Conservation (phyloP, 1,140 invertebrate genomes). For the Drosophila bocqueti region DNA sequence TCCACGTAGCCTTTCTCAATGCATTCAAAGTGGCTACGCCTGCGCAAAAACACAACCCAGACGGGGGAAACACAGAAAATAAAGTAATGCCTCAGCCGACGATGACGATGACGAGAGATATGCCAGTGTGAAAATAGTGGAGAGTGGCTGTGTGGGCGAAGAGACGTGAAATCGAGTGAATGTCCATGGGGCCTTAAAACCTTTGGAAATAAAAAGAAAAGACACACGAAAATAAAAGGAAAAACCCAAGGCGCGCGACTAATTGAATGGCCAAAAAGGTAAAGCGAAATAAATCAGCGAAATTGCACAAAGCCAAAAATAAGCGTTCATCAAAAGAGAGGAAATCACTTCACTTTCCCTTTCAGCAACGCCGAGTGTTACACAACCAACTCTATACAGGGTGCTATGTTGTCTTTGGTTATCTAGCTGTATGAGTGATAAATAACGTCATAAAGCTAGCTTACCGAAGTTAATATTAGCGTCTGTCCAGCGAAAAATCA, state of each 20-base stretch:
- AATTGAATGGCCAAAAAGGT: slow-evolving; percentile 51
- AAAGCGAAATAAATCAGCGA: slow-evolving; percentile 14
- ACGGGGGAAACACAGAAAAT: slow-evolving; percentile 12
- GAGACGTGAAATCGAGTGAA: slow-evolving; percentile 59
- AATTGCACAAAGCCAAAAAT: slow-evolving; percentile 7
- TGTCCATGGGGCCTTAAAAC: slow-evolving; percentile 43
- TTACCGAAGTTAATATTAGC: slow-evolving; percentile 85
- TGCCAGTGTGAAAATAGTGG: slow-evolving; percentile 17
- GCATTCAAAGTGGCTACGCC: slow-evolving; percentile 67
- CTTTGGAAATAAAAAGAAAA: slow-evolving; percentile 19
- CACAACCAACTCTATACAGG: slow-evolving; percentile 36
- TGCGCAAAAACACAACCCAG: slow-evolving; percentile 57
- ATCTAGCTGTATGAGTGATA: slow-evolving; percentile 86
- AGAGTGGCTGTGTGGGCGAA: slow-evolving; percentile 35
- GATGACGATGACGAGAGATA: slow-evolving; percentile 59
- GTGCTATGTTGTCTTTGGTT: slow-evolving; percentile 85
- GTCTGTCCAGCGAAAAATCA: slow-evolving; percentile 59
- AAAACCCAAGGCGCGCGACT: slow-evolving; percentile 17
- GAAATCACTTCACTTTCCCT: slow-evolving; percentile 32
- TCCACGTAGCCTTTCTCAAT: slow-evolving; percentile 70
- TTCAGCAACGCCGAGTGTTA: slow-evolving; percentile 25
- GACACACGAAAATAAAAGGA: slow-evolving; percentile 13
- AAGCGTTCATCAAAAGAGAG: slow-evolving; percentile 32
- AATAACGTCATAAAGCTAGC: slow-evolving; percentile 85
- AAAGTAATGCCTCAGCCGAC: slow-evolving; percentile 28